Evolutionary conservation across 1,140 invertebrate genomes (phyloP), one percentile per base, ranked within the genome.

Genomic region (Drosophila sp.): DNA sequence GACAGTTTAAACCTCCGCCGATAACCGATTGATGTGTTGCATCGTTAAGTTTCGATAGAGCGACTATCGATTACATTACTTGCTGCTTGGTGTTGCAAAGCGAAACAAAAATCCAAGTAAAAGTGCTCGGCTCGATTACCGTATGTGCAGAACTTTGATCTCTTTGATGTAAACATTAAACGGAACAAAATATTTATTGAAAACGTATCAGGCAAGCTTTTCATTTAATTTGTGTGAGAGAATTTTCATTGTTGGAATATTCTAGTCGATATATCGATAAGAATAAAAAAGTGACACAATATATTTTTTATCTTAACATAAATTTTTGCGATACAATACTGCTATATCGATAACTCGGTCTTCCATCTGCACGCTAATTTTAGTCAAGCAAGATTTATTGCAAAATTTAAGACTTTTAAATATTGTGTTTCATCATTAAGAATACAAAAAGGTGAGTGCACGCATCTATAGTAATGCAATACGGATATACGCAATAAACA

Each of bases 361-460:
- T 25, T 27, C 18, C 16, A n/a, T 50, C 54, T 57, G 53, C 62
- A 72, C 69, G 69, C 69, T 57, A 57, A 43, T 50, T 18, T 25
- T 50, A 7, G 36, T 36, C 36, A 51, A 29, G 27, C 13, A 66
- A 11, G 11, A 29, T 41, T 51, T 53, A 41, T 51, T 14, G 13
- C 45, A 27, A 65, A 65, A 18, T 62, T 58, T 43, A 8, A 29
- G 40, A 41, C 9, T 27, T 29, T 51, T 7, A 56, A 56, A 14
- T 14, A 45, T 27, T 45, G 21, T 63, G 18, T 11, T 29, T 18
- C 21, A 21, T 32, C 16, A n/a, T 16, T 34, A 11, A 32, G 41
- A 21, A 16, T 32, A 21, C 21, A 18, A 6, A 50, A 16, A 27
- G 67, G 67, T 71, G 48, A 71, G 67, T 65, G 7, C 5, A 6